Conservation (phyloP, 1,140 invertebrate genomes). For the Yoshiicerus persimilis region DNA sequence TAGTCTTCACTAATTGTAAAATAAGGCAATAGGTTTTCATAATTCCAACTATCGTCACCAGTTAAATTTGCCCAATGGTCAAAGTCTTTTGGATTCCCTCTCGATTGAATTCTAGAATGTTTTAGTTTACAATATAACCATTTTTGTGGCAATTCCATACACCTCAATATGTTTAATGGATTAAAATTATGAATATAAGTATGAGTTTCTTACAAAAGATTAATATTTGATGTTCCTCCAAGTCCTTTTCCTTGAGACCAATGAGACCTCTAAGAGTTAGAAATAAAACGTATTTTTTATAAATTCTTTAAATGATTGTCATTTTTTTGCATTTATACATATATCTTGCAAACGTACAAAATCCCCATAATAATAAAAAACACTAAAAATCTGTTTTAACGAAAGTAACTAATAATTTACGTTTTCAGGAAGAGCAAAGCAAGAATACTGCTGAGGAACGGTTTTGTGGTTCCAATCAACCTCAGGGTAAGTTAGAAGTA, state of each 20-base stretch:
- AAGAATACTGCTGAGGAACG: slow-evolving; percentile 35
- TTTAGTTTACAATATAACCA: neutral
- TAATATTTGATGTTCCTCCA: slow-evolving; percentile 27
- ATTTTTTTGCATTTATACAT: too few species aligned
- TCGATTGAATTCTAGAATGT: neutral
- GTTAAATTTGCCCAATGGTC: slow-evolving; percentile 41
- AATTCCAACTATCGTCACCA: slow-evolving; percentile 36
- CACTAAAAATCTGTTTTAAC: neutral
- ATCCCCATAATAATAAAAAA: too few species aligned
- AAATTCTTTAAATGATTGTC: neutral
- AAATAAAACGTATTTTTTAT: neutral
- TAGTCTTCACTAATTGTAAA: slow-evolving; percentile 45
- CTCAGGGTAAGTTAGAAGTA: slow-evolving; percentile 31
- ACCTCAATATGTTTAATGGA: too few species aligned
- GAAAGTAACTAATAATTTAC: neutral
- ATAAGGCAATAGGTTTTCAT: slow-evolving; percentile 19
- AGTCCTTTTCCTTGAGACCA: slow-evolving; percentile 37
- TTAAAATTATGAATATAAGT: too few species aligned
- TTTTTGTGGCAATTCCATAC: too few species aligned
- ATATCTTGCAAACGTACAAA: too few species aligned
- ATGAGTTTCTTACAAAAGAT: neutral
- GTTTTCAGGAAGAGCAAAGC: neutral
- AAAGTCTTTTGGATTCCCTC: slow-evolving; percentile 42
- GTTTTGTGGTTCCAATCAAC: slow-evolving; percentile 43
- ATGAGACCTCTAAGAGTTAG: slow-evolving; percentile 27